Evolutionary conservation across 1,140 invertebrate genomes (phyloP), one percentile per base, ranked within the genome.

Genomic region (Micrasema longulum): DNA sequence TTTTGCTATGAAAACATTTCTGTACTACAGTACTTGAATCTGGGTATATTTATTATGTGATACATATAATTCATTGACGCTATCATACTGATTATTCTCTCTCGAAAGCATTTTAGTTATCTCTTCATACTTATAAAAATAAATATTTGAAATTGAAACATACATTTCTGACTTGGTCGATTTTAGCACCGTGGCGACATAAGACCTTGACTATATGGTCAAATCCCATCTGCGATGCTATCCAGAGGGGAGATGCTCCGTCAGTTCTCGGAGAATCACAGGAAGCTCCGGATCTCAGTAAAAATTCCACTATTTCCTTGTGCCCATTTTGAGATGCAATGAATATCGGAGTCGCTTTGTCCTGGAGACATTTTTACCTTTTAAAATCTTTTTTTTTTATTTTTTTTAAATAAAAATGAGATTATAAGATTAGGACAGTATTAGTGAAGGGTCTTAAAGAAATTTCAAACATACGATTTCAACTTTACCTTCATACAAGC

Each of bases 201-300:
- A 98, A 85, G 71, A 91, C 85, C 64, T 90, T 87, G 22, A 95
- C 94, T 45, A 96, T 90, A 77, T 91, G 88, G 80, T 91, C 90
- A 82, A 96, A 93, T 10, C 95, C 95, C 91, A 96, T 96, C 88
- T 98, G 96, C 45, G 94, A 89, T 2, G 95, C 92, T 77, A 98
- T 97, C 95, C 95, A 97, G 43, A 98, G 87, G 35, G 96, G 91
- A 10, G 94, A 93, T 62, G 95, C 94, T 66, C 93, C 91, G 84
- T 97, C 96, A 50, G 87, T 88, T 72, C 94, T 86, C 69, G 88
- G 84, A 0, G 85, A 82, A 79, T 96, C 93, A 35, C 90, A 87
- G 69, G 88, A 84, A 4, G 92, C 93, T 68, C 91, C 91, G 23
- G 88, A 88, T 18, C 87, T 82, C 50, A 96, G 79, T 14, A 97